These are phyloP conservation scores for Erythrocercus mccallii DNA, from an alignment of 2,113 vertebrate species.

Conservation along the genomic window DNA sequence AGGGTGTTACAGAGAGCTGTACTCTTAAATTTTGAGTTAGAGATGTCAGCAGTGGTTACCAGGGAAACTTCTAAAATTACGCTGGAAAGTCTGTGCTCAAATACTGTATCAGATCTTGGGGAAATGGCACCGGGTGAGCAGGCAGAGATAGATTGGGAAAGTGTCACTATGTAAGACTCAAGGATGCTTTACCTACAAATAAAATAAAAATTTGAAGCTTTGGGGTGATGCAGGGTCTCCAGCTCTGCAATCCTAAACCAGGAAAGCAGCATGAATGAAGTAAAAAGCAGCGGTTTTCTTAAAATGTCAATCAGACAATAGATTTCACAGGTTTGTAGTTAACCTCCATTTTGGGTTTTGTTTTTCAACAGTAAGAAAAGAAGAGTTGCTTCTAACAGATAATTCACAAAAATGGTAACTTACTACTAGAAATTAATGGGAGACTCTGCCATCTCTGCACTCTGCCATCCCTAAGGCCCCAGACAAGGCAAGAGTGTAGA, in stretches of 20 bases:
- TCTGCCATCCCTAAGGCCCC: not conserved
- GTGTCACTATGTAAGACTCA: not conserved
- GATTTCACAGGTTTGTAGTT: not conserved
- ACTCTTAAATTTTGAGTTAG: slow-evolving; percentile 45
- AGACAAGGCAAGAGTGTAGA: not conserved
- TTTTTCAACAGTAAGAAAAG: not conserved
- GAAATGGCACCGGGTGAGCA: slow-evolving; percentile 15
- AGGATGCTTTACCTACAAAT: not conserved
- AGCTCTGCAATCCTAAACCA: not conserved
- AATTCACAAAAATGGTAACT: not conserved
- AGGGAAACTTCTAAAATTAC: slow-evolving; percentile 69
- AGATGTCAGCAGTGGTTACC: slow-evolving; percentile 61
- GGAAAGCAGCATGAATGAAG: not conserved
- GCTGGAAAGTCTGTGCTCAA: slow-evolving; percentile 11
- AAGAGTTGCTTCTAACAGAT: not conserved
- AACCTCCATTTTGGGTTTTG: not conserved
- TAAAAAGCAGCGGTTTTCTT: not conserved
- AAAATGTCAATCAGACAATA: not conserved
- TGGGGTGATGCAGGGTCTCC: not conserved
- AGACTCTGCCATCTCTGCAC: not conserved
- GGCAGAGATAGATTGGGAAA: not conserved
- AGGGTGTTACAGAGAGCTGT: slow-evolving; percentile 13
- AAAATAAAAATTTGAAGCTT: not conserved
- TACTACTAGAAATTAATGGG: not conserved
- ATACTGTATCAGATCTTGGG: slow-evolving; percentile 14